Evolutionary conservation across 2,113 vertebrate genomes (phyloP).

Genomic region (Albula goreensis): DNA sequence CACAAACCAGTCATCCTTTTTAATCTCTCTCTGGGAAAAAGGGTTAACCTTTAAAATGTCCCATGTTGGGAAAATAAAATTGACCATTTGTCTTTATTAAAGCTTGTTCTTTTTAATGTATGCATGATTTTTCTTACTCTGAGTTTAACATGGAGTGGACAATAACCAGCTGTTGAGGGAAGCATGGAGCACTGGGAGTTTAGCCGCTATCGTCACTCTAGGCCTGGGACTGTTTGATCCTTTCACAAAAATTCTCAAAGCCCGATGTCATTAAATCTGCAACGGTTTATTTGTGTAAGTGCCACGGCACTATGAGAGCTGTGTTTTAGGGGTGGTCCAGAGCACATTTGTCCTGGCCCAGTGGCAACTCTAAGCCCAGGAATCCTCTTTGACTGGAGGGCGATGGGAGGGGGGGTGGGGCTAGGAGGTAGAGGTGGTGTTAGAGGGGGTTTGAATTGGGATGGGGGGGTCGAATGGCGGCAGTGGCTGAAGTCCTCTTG

Average conservation of each 20-base stretch:
- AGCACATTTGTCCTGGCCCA: slow-evolving; percentile 53
- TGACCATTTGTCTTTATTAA: slow-evolving; percentile 63
- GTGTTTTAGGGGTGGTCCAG: slow-evolving; percentile 56
- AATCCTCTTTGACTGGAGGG: slow-evolving; percentile 45
- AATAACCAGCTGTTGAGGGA: slow-evolving; percentile 57
- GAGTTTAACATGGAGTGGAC: slow-evolving; percentile 46
- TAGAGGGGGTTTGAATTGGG: slow-evolving; percentile 15
- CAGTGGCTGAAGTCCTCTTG: slow-evolving; percentile 41
- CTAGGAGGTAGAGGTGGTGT: slow-evolving; percentile 26
- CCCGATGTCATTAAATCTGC: slow-evolving; percentile 59
- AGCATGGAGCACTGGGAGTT: slow-evolving; percentile 33
- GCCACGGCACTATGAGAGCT: slow-evolving; percentile 46
- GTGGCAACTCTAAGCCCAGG: slow-evolving; percentile 40
- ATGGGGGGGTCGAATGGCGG: background rate
- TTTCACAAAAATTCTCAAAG: slow-evolving; percentile 55
- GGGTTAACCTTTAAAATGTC: slow-evolving; percentile 47
- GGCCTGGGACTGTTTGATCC: slow-evolving; percentile 44
- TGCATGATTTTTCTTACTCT: background rate
- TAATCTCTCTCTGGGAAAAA: slow-evolving; percentile 38
- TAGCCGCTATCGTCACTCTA: slow-evolving; percentile 18
- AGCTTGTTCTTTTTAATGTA: slow-evolving; percentile 12
- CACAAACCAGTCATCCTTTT: slow-evolving; percentile 52
- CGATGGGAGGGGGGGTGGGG: slow-evolving; percentile 21
- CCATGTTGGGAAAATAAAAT: slow-evolving; percentile 51
- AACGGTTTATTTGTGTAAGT: slow-evolving; percentile 68